These are phyloP conservation scores for Chloroclysta siterata DNA, from an alignment of 2,888 invertebrate species.

Conservation along the genomic window DNA sequence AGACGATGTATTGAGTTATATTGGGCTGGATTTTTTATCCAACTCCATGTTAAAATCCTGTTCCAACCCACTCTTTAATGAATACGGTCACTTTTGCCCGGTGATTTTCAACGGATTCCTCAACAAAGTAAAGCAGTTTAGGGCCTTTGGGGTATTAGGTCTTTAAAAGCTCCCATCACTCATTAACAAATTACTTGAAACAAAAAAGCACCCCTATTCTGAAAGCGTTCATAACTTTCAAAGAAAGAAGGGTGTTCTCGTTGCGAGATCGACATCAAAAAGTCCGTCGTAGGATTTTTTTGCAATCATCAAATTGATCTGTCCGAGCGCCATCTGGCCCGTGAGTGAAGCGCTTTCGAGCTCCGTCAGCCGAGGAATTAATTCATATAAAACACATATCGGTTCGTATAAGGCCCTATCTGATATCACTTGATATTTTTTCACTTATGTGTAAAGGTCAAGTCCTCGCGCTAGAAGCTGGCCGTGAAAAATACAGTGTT, in stretches of 20 bases:
- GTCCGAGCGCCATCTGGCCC: slow-evolving; percentile 83
- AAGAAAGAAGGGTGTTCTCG: slow-evolving; percentile 41
- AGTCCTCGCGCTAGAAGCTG: neutral
- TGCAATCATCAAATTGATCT: slow-evolving; percentile 85
- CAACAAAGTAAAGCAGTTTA: neutral
- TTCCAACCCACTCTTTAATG: no score
- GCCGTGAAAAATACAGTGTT: neutral
- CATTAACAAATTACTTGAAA: slow-evolving; percentile 20
- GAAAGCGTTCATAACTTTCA: slow-evolving; percentile 54
- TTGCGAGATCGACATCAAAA: slow-evolving; percentile 73
- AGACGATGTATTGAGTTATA: no score
- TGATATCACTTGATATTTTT: slow-evolving; percentile 35
- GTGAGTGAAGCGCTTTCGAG: slow-evolving; percentile 80
- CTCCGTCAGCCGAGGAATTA: slow-evolving; percentile 80
- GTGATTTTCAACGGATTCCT: no score
- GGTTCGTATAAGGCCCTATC: slow-evolving; percentile 53
- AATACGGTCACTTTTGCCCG: no score
- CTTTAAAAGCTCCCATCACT: neutral
- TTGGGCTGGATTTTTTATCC: no score
- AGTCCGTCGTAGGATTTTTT: slow-evolving; percentile 73
- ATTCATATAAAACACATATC: slow-evolving; percentile 82
- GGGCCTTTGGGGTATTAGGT: neutral
- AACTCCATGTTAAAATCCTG: no score
- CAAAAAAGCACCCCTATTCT: slow-evolving; percentile 29
- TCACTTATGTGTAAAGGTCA: neutral